A percentile compares a stretch with the other conserved stretches of the same genome.
Evolutionary conservation across 1,140 invertebrate species (phyloP).

Genomic region (Drosophila lacertosa): DNA sequence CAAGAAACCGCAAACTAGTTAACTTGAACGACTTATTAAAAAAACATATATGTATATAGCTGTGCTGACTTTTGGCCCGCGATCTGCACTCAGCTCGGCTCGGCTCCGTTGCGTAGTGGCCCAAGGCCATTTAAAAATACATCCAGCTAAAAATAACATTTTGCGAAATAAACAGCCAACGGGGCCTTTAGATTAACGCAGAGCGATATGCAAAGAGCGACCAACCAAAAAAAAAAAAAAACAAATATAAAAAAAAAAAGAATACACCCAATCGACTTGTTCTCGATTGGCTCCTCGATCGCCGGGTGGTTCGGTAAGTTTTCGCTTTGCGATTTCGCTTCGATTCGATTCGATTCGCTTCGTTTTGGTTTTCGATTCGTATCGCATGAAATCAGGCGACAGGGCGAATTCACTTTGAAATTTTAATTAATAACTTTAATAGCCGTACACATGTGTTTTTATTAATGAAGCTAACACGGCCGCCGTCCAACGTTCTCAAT

Average conservation of each 20-base stretch:
- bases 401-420: slow-evolving; percentile 7
- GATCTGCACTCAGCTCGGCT: slow-evolving; percentile 25
- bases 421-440: slow-evolving; percentile 12
- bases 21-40: slow-evolving; percentile 21
- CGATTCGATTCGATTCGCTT: too few species aligned
- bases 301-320: slow-evolving; percentile 20
- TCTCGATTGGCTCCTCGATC: slow-evolving; percentile 38
- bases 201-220: slow-evolving; percentile 60
- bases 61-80: background rate
- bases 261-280: slow-evolving; percentile 27
- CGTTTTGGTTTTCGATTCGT: too few species aligned
- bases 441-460: slow-evolving; percentile 9
- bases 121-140: slow-evolving; percentile 83
- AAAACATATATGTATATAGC: too few species aligned
- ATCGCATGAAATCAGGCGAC: slow-evolving; percentile 3
- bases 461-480: slow-evolving; percentile 8
- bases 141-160: slow-evolving; percentile 70
- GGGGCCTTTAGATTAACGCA: slow-evolving; percentile 45
- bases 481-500: background rate
- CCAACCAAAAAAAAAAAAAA: too few species aligned
- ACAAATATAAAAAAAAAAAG: too few species aligned
- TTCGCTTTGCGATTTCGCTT: slow-evolving; percentile 2
- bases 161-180: slow-evolving; percentile 26
- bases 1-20: slow-evolving; percentile 25
- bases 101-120: slow-evolving; percentile 16